These are phyloP conservation scores for Vollenhovia emeryi DNA, from an alignment of 1,140 invertebrate species.

Conservation along the genomic window DNA sequence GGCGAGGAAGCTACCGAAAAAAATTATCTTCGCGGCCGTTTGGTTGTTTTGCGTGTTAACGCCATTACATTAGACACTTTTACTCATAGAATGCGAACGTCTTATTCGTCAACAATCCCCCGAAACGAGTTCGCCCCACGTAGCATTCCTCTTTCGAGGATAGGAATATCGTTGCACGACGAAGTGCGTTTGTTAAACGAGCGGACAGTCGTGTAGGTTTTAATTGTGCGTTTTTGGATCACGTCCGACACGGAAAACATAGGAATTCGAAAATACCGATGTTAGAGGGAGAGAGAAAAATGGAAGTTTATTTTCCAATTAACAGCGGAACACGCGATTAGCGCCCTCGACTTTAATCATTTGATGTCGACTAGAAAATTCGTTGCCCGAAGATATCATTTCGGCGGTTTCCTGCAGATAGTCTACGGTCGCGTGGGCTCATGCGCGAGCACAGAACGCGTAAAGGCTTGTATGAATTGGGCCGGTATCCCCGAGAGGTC, in stretches of 20 bases:
- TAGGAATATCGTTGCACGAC: too few species aligned
- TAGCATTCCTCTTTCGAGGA: neutral
- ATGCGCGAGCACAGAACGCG: neutral
- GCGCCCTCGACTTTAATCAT: neutral
- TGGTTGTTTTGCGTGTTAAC: neutral
- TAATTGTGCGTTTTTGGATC: neutral
- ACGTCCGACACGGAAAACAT: neutral
- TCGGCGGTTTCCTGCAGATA: constrained; percentile 25
- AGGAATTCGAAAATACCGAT: neutral
- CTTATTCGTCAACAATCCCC: neutral
- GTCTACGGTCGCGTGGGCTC: constrained; percentile 50
- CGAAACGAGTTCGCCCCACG: neutral
- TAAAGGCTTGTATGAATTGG: constrained; percentile 60
- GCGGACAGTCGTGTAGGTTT: neutral
- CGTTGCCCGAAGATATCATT: neutral
- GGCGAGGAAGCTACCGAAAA: constrained; percentile 43
- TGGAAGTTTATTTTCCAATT: neutral
- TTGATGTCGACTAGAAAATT: neutral
- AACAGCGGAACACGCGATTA: neutral
- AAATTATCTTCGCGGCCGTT: neutral
- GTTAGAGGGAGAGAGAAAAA: neutral
- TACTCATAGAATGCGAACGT: neutral
- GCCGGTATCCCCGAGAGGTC: constrained; percentile 77
- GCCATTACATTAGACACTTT: neutral
- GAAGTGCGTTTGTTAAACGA: too few species aligned